Evolutionary conservation across 2,888 invertebrate genomes (phyloP), one percentile per base, ranked within the genome.

Genomic region (Hypselothyrea guttata): DNA sequence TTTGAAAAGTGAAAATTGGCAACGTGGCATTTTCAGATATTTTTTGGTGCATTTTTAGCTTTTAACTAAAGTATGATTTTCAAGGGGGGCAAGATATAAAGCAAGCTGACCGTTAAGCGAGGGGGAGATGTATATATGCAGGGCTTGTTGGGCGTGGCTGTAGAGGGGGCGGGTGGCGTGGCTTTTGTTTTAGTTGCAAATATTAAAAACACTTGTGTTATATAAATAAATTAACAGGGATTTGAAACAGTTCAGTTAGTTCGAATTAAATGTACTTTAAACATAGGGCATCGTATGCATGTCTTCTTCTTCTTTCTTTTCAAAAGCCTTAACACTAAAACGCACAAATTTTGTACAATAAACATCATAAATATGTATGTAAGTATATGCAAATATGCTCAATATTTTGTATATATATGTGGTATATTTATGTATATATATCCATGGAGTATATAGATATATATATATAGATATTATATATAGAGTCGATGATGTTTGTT

Each of bases 171-270:
- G 12, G 40, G 18, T 22, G 30, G 45, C 9, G 9, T 27, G 11
- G 27, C 30, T 13, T 41, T 9, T 18, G 7, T n/a, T 16, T 38
- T 38, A 38, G 18, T 38, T 38, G 22, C 16, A 11, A 16, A 44
- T 27, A 30, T 38, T 16, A n/a, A n/a, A 4, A n/a, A 22, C 22
- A 22, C 22, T 22, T 31, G 30, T 42, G 56, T 59, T 69, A 77
- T 69, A 77, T 66, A 79, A 82, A 78, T 84, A 84, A 77, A 75
- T 78, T 75, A 84, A 84, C 75, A 82, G 65, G 12, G 13, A 4
- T 8, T 18, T 7, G 38, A n/a, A 41, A 31, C 18, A 22, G 22
- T 49, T 31, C 7, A 31, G 33, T 55, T 51, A 30, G 38, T 59
- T 69, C n/a, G n/a, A 54, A 51, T 63, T 55, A 51, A 60, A 58